These are phyloP conservation scores for Quadroppia sp. DNA, from an alignment of 2,888 invertebrate genomes.

Conservation along the genomic window DNA sequence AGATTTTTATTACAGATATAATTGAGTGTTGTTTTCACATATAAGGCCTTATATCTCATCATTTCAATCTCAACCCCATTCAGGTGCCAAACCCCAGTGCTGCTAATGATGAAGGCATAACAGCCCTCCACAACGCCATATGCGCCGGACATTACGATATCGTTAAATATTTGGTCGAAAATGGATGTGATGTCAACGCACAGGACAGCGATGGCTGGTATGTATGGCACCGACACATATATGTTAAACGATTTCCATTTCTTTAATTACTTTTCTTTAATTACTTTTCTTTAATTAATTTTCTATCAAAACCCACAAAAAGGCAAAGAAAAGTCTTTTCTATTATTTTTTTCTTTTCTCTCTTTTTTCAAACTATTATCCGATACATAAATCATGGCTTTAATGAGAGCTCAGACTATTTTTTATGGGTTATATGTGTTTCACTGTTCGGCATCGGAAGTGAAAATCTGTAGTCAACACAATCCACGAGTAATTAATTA, in stretches of 20 bases:
- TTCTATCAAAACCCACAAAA: not conserved
- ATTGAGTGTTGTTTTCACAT: not conserved
- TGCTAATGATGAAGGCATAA: conserved; percentile 98
- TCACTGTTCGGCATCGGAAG: not conserved
- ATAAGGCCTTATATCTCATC: too few species aligned
- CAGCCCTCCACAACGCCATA: conserved; percentile 97
- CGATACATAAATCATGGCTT: not conserved
- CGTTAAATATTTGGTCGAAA: conserved; percentile 93
- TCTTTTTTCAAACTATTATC: not conserved
- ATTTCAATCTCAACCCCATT: not conserved
- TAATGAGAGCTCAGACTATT: not conserved
- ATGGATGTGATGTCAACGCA: conserved; percentile 98
- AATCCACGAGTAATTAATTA: not conserved
- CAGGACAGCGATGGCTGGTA: conserved; percentile 97
- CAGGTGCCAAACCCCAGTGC: conserved; percentile 91
- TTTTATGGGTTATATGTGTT: not conserved
- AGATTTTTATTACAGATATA: conserved; percentile 11
- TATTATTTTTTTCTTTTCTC: not conserved
- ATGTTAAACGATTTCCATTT: not conserved
- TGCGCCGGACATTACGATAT: conserved; percentile 99
- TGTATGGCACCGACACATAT: conserved; percentile 48
- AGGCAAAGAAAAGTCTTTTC: not conserved
- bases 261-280: not conserved
- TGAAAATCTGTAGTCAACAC: not conserved
- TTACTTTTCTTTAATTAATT: conserved; percentile 17